Percentiles rank a stretch among this genome's conserved stretches.
Conservation (phyloP, 1,140 invertebrate species). For the Drosophila ogumai region DNA sequence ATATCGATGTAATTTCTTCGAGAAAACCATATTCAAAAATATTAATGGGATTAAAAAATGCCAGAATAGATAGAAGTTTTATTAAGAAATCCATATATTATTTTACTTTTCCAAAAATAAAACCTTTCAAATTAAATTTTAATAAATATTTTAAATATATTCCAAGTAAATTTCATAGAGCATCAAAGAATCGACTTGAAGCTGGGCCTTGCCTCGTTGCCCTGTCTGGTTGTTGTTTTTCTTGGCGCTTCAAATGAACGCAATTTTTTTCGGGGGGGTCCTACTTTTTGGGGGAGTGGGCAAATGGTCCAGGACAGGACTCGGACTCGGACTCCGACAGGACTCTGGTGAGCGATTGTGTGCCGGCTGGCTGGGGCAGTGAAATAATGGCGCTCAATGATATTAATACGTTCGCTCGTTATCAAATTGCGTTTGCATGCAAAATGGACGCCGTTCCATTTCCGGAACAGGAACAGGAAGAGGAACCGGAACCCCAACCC, state of each 20-base stretch:
- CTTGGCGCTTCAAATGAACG: constrained; percentile 54
- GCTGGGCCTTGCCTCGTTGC: not conserved
- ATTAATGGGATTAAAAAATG: too few species aligned
- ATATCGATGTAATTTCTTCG: not conserved
- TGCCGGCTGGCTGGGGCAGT: constrained; percentile 30
- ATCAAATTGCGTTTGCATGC: constrained; percentile 83
- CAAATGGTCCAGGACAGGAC: not conserved
- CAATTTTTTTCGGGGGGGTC: constrained; percentile 55
- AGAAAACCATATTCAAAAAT: too few species aligned
- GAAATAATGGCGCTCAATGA: constrained; percentile 80
- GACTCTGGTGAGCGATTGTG: constrained; percentile 9
- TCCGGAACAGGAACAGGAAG: constrained; percentile 17
- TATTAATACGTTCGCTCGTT: constrained; percentile 85
- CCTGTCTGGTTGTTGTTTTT: not conserved
- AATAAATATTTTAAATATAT: too few species aligned
- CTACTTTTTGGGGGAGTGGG: not conserved
- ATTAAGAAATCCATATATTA: too few species aligned
- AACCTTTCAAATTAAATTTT: too few species aligned
- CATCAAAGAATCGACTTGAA: not conserved
- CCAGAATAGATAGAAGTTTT: too few species aligned
- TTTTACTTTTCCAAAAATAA: too few species aligned
- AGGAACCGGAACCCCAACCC: constrained; percentile 6
- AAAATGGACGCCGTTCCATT: constrained; percentile 67
- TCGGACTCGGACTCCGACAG: not conserved
- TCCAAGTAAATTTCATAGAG: not conserved